Base-by-base conservation (phyloP, 2,888 invertebrate species). In the Neelides folsomi region DNA sequence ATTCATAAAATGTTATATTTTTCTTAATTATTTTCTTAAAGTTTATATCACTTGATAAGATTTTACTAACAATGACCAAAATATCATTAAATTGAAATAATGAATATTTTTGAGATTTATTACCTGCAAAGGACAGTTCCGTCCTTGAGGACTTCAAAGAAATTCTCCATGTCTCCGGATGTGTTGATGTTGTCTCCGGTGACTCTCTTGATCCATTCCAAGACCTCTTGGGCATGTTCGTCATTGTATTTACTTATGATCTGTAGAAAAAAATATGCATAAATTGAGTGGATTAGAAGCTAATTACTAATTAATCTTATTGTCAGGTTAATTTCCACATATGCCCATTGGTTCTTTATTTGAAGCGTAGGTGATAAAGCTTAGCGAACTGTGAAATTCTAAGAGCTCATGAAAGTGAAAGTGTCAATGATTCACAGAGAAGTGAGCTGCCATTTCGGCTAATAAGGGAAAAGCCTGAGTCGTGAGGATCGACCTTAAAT, bases 211-310 rank as follows among this genome's bases (percentile, higher is more conserved):
- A 98, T 84, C 97, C 97, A 97, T 74, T 85, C 83, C 68, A 95
- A 72, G 63, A 85, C 83, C 75, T 97, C 93, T 66, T 81, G 81
- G 2, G 97, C 97, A 59, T 92, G 77, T 67, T 88, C 88, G 68
- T 88, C 86, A 72, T 89, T 95, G 77, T 95, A 98, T 77, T 97
- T 97, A 71, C 90, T 88, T 72, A 92, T 89, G 66, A 97, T 89
- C 97, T 97, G 76, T 12, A 79, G 79, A 65, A 66, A 67, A 66
- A 62, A 64, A 65, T 59, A 57, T 9, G 37, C 12, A 36, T 9
- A 36, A 12, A 36, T 12, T 12, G 12, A 36, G 12, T 36, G 9
- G 12, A 36, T 36, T 36, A 36, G 12, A 36, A 36, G 9, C 12
- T 10, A 36, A 36, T 36, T 36, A 36, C 9, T 36, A 36, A 36